Base-by-base conservation (phyloP, 2,797 vertebrate species). In the Lagocephalus sceleratus region DNA sequence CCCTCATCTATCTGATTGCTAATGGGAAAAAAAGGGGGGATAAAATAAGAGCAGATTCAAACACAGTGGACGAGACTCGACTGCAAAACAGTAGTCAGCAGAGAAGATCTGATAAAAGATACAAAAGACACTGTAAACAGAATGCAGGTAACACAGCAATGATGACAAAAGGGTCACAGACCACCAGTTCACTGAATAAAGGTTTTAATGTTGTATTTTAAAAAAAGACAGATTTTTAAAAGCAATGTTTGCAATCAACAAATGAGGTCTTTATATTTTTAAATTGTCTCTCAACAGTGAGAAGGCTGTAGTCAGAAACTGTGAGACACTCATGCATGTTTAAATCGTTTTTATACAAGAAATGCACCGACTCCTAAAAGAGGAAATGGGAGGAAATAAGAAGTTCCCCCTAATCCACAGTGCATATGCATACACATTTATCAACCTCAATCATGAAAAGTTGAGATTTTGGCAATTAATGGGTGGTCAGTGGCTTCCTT, bases 361-460 rank as follows among this genome's bases (percentile, higher is more conserved):
- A n/a, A n/a, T n/a, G 74, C 76, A 62, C 70, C 66, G 48, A 66
- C 68, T 70, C 44, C 14, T 3, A 77, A 73, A 51, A 60, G 60
- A 47, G 77, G 51, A 10, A 9, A 79, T 75, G 70, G 81, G 79
- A 66, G 77, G 65, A 35, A 53, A 73, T 50, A 43, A 56, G 66
- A 77, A 60, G 63, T 38, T 57, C 63, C 74, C 54, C 62, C 60
- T 21, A 39, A 64, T 63, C 63, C 63, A 51, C 12, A 1, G 25
- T 11, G 66, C 60, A 55, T 55, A 2, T 71, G 52, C 51, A 70
- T 50, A 60, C 29, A 60, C 67, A 76, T 73, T 43, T 1, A 68
- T 64, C 53, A 9, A 45, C 40, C 63, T 66, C 65, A 47, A 61
- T 64, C 66, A 65, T 64, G 70, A 53, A 79, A 68, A 77, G 47